phyloP scores from a whole-genome alignment of 1,140 invertebrate species.

The Drosophila kohkoa region DNA sequence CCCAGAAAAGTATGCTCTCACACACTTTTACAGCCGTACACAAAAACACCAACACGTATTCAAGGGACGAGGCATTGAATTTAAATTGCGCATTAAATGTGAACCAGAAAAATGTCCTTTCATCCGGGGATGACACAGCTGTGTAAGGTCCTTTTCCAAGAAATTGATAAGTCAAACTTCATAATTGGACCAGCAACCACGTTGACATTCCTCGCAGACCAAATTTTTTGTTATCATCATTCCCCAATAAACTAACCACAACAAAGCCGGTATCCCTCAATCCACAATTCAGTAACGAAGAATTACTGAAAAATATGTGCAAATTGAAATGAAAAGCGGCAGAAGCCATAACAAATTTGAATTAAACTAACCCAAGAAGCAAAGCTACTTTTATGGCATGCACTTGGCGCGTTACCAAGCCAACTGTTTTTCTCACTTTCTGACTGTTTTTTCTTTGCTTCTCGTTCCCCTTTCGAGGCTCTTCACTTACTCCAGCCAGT shows the following conservation, averaged over 20 bases:
- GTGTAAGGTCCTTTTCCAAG: slow-evolving; percentile 53
- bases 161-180: slow-evolving; percentile 82
- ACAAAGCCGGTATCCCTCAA: neutral
- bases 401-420: slow-evolving; percentile 53
- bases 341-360: slow-evolving; percentile 48
- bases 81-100: slow-evolving; percentile 79
- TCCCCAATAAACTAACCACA: slow-evolving; percentile 13
- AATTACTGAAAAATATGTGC: slow-evolving; percentile 34
- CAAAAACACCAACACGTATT: slow-evolving; percentile 24
- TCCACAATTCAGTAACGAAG: slow-evolving; percentile 40
- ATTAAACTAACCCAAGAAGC: slow-evolving; percentile 31
- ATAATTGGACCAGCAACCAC: slow-evolving; percentile 58
- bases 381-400: slow-evolving; percentile 52
- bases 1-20: slow-evolving; percentile 52
- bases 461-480: neutral
- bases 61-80: slow-evolving; percentile 65
- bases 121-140: slow-evolving; percentile 29
- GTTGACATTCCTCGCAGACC: slow-evolving; percentile 40
- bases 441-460: neutral
- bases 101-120: slow-evolving; percentile 51
- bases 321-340: slow-evolving; percentile 69
- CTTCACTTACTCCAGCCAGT: slow-evolving; percentile 1
- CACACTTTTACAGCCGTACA: slow-evolving; percentile 3
- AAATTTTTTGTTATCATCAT: slow-evolving; percentile 32
- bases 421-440: neutral